Base-by-base conservation (phyloP, 2,113 vertebrate genomes). In the Azemiops feae region DNA sequence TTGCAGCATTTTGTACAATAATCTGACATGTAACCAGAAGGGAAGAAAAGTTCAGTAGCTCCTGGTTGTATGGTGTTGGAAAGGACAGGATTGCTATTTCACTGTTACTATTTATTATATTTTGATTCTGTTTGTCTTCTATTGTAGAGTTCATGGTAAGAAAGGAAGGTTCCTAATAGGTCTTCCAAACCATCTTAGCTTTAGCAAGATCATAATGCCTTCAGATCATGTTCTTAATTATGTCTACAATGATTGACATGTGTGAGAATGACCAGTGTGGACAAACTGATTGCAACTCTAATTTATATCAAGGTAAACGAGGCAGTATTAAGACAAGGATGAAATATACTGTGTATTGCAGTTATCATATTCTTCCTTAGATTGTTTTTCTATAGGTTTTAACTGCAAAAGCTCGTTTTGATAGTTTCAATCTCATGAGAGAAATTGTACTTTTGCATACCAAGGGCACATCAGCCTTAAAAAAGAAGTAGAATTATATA, bases 381-480 rank as follows among this genome's bases (percentile, higher is more conserved):
- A 39, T 39, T 20, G 16, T 39, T 81, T 20, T 81, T 81, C 69
- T 39, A 39, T 81, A 81, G 16, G n/a, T 20, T 39, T 34, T 14
- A 53, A 54, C 18, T 88, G 34, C n/a, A 54, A 88, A 3, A 8
- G 30, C 87, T 52, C 52, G 43, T 94, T 91, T 85, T 87, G 64
- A 52, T 16, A 47, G 27, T 89, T 93, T 91, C 85, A 90, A 94
- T 91, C 25, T 93, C 88, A 50, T 1, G 43, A 85, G 54, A 89
- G 10, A 1, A 86, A 6, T 89, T 92, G 57, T 45, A 69, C 54
- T 47, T 88, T 88, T 74, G 45, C 92, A 81, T 93, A 88, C 39
- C 87, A 47, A 57, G 85, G 91, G 93, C 95, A 93, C 20, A 87
- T 91, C 69, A 81, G 18, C 64, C 89, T 95, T 87, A 86, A 93